Evolutionary conservation across 2,113 vertebrate genomes (phyloP), one percentile per base, ranked within the genome.

Genomic region (Herpetotheres cachinnans): DNA sequence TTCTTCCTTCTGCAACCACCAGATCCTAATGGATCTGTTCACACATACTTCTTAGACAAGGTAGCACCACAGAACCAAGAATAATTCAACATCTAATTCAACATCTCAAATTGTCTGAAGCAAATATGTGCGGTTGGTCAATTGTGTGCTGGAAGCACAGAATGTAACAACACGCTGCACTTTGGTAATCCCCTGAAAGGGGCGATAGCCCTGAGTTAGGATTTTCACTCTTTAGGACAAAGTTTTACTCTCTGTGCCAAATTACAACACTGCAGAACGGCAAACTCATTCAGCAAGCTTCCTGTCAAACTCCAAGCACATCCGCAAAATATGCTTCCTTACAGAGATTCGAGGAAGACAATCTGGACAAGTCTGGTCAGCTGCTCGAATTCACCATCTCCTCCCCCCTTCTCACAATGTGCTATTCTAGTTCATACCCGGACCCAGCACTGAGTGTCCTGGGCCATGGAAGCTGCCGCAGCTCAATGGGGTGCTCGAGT

Each of bases 261-360:
- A n/a, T 63, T 34, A 47, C 40, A 81, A 30, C 44, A 17, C 46
- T 22, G 74, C 42, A 63, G 88, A 83, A 42, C 0, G 1, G n/a
- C 66, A 80, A 86, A 82, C 32, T 26, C 61, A 49, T 67, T 30
- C 82, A 47, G 65, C 62, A 52, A 79, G 83, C 77, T 95, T 97
- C 94, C 94, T 80, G 91, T 89, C 83, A 65, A 65, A 74, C 83
- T 84, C 83, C 83, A n/a, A 54, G 83, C 76, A 82, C 47, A 71
- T 65, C 83, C 10, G 10, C 89, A 89, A 26, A 72, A 73, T 0
- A 15, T 0, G 1, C 22, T 93, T 86, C 94, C 96, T 91, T 6
- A 7, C 16, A 36, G 88, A 44, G 59, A n/a, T 2, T 11, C 0
- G 0, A 81, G 89, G 72, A 71, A 55, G 61, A 62, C 92, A 67